Evolutionary conservation across 2,888 invertebrate species (phyloP), one percentile per base, ranked within the genome.

Genomic region (Beris chalybata): DNA sequence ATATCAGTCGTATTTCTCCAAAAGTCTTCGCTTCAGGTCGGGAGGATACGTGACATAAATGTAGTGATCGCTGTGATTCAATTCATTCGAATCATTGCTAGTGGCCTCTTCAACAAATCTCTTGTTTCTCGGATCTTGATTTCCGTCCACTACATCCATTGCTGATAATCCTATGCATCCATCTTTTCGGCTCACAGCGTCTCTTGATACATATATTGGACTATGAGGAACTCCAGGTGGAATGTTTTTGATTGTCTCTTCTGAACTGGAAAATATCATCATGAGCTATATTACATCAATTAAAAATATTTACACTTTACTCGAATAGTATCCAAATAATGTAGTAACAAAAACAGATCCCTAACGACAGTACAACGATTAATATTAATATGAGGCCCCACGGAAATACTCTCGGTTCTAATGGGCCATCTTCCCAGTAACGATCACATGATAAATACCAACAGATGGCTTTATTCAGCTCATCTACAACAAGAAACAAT

Each of bases 401-500:
- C 32, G 93, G 92, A 77, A 93, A 92, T 71, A 87, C 88, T 72
- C 90, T 85, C 58, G 89, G 86, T 71, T 89, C 87, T 11, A 87
- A 85, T 70, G 90, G 88, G 69, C 87, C 85, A 79, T 93, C 92
- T 80, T 95, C 93, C 93, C 94, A 95, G 80, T 93, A 95, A 70
- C 91, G 88, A 78, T 94, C 93, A 77, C 95, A 95, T 71, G 93
- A 93, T 75, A 95, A 83, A 81, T 93, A 95, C 89, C 94, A 94
- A 79, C 95, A 95, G 52, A 95, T 89, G 3, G 91, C 91, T 75
- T 91, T 87, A 79, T 93, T 92, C 82, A 95, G 85, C 79, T 93
- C 93, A 77, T 92, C 94, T 94, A 4, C 38, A 38, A 38, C 9
- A 38, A 38, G 22, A 22, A 55, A 45, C 7, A 45, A 29, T 64